These are phyloP conservation scores for Arothron firmamentum DNA, from an alignment of 2,113 vertebrate species.

Conservation along the genomic window DNA sequence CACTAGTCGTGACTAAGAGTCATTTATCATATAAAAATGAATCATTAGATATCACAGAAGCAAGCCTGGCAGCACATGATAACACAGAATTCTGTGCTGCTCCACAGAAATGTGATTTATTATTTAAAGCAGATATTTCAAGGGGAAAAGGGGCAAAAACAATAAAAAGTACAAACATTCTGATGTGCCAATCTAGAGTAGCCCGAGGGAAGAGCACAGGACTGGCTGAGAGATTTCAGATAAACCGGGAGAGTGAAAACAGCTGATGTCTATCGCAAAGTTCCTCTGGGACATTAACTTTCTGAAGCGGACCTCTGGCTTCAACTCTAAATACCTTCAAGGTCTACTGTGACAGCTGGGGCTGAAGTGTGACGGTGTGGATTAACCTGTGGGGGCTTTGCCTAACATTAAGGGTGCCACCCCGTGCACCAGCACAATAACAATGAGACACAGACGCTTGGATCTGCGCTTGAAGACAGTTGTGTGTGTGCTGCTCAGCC, in stretches of 20 bases:
- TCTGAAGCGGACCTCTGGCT: constrained; percentile 51
- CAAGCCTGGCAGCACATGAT: constrained; percentile 17
- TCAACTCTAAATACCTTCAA: constrained; percentile 58
- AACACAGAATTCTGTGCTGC: constrained; percentile 34
- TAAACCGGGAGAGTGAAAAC: constrained; percentile 52
- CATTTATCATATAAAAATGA: neutral
- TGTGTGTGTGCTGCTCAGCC: too few species aligned
- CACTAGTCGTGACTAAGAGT: too few species aligned
- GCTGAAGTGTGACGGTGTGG: constrained; percentile 50
- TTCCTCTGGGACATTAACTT: constrained; percentile 61
- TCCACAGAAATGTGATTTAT: constrained; percentile 55
- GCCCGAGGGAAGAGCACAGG: constrained; percentile 56
- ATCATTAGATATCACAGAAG: constrained; percentile 15
- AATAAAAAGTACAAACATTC: constrained; percentile 61
- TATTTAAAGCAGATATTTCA: constrained; percentile 60
- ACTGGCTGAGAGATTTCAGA: constrained; percentile 56
- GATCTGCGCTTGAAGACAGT: too few species aligned
- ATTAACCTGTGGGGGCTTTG: constrained; percentile 51
- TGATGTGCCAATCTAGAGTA: constrained; percentile 64
- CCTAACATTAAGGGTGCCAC: constrained; percentile 36
- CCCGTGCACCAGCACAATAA: constrained; percentile 37
- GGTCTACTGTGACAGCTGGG: constrained; percentile 45
- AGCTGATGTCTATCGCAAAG: constrained; percentile 43
- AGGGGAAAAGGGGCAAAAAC: constrained; percentile 42
- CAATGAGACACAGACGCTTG: too few species aligned